Evolutionary conservation across 2,113 vertebrate species (phyloP).

Genomic region (Cavia aperea): DNA sequence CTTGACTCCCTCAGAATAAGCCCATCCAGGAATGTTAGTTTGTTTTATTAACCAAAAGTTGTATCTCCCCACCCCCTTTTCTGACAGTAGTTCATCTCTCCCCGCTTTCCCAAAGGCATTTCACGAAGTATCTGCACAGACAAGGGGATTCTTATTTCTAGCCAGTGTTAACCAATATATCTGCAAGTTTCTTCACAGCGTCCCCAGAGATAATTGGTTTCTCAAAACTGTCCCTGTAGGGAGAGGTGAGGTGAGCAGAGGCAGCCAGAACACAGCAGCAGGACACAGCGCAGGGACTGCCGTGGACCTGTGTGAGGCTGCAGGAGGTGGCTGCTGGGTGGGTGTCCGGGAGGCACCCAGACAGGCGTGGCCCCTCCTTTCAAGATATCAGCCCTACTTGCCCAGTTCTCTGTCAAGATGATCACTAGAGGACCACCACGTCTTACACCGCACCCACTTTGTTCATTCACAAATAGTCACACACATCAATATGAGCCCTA

Average conservation of each 20-base stretch:
- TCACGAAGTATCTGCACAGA: background rate
- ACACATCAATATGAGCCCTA: conserved; percentile 35
- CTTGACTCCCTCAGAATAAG: background rate
- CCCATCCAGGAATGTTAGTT: conserved; percentile 9
- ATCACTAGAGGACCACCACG: background rate
- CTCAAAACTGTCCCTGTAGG: background rate
- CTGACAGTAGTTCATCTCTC: background rate
- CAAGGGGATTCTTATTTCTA: conserved; percentile 37
- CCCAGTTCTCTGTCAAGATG: background rate
- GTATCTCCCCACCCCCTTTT: background rate
- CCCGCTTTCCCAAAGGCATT: background rate
- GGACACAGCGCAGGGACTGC: background rate
- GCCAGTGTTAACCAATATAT: background rate
- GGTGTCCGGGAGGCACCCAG: background rate
- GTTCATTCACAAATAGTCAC: background rate
- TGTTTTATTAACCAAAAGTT: background rate
- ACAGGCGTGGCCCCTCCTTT: background rate
- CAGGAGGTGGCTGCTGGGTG: background rate
- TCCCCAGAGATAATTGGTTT: background rate
- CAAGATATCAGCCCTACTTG: background rate
- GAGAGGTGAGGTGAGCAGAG: background rate
- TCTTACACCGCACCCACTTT: background rate
- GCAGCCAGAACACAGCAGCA: background rate
- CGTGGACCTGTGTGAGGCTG: background rate
- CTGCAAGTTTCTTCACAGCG: background rate